Base-by-base conservation (phyloP, 2,888 invertebrate species). In the Hemicrepidius hirtus region DNA sequence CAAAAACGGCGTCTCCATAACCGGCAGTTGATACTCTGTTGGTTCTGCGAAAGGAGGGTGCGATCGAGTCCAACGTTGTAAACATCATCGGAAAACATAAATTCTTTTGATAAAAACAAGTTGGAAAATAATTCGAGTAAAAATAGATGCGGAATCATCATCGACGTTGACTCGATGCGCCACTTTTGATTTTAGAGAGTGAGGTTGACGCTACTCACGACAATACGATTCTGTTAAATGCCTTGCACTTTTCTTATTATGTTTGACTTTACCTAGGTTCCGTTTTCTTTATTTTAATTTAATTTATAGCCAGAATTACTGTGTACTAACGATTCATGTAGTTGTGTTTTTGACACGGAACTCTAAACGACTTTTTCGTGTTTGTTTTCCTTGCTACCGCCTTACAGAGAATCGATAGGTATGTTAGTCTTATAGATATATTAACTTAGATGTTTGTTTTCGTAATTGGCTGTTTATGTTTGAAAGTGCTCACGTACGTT, bases 381-480 rank as follows among this genome's bases (percentile, higher is more conserved):
- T 84, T 80, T 84, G 79, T 83, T 83, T 83, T 81, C 82, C 81
- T 84, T 83, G 84, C 85, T 85, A 83, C 82, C 83, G 85, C 84
- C 83, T 85, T 83, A 84, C 86, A 87, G 86, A 86, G 86, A 86
- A 82, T 83, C 80, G 81, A 85, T 87, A 86, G 87, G 86, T 87
- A 87, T 82, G 86, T 87, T 85, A 85, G 84, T 79, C 73, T 76
- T 74, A 55, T 72, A 73, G 75, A 64, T 75, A 71, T 76, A 68
- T 53, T 75, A 53, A 68, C 65, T 74, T 73, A 75, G 72, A 71
- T 77, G 70, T 74, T 75, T 75, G 68, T 74, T 69, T 74, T 66
- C 46, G 72, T 75, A 75, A 75, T 72, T 72, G 69, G 75, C 75
- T 75, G 75, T 72, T 71, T 68, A 75, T 71, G 69, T 73, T 40